Base-by-base conservation (phyloP, 2,888 invertebrate species). In the Phytoseiulus persimilis region DNA sequence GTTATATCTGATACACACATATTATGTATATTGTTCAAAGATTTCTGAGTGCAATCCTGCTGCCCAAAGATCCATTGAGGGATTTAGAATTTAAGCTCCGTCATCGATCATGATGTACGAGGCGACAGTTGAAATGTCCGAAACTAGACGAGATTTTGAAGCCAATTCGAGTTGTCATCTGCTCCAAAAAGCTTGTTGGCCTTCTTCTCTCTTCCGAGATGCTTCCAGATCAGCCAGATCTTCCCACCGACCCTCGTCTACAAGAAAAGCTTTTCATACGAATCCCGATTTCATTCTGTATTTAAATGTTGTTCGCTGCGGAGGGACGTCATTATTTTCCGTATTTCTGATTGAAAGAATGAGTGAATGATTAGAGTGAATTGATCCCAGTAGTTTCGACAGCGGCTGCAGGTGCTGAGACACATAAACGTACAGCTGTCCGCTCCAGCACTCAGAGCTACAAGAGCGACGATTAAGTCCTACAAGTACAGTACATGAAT, bases 381-480 rank as follows among this genome's bases (percentile, higher is more conserved):
- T 65, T 65, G 65, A 65, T 65, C 65, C 65, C 65, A 23, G 65
- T 65, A 65, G 18, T 65, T 14, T 65, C 65, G 65, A 65, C 65
- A 65, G 65, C 65, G 65, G 65, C 65, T 65, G 65, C 65, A 65
- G 65, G 65, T 65, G 65, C 65, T 65, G 65, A 65, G 65, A 65
- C 65, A 65, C 65, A 65, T 65, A 65, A 65, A 65, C 65, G 65
- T 65, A 65, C 65, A 65, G 65, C 65, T 65, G 65, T 65, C 18
- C 65, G 65, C 65, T 65, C 65, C 28, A 65, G 65, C 65, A 18
- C 28, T 65, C 65, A 65, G 65, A 65, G 65, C 65, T 65, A 65
- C 65, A 65, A 65, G 65, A 65, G 65, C 65, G 65, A 28, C 65
- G 39, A 65, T 65, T 23, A 65, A 65, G 65, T 65, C 65, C 65